Evolutionary conservation across 2,888 invertebrate species (phyloP).

Genomic region (Plebejus anna): DNA sequence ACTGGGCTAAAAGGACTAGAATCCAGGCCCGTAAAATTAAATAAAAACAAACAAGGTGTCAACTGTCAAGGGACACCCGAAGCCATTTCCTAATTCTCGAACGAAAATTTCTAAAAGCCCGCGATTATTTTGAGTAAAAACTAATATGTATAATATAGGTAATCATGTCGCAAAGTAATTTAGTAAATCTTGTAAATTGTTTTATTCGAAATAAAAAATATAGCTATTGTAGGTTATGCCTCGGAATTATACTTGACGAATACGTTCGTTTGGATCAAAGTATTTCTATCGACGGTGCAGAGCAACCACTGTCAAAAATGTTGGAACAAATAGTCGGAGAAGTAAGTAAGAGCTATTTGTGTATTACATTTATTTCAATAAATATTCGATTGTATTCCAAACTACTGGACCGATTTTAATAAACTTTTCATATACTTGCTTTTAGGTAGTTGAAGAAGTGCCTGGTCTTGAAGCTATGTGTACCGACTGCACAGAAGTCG

Average conservation of each 20-base stretch:
- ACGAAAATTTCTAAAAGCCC: constrained; percentile 60
- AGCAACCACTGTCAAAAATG: constrained; percentile 46
- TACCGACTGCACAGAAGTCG: constrained; percentile 52
- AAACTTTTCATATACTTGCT: constrained; percentile 34
- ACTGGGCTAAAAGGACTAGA: too few relatives aligned
- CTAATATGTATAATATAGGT: not conserved
- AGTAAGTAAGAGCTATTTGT: constrained; percentile 42
- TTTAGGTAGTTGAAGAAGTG: constrained; percentile 57
- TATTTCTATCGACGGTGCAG: constrained; percentile 45
- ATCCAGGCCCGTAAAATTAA: too few relatives aligned
- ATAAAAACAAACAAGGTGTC: too few relatives aligned
- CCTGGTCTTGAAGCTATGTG: constrained; percentile 63
- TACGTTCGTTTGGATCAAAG: constrained; percentile 59
- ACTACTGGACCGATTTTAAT: constrained; percentile 27
- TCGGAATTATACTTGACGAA: constrained; percentile 49
- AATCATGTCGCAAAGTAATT: constrained; percentile 46
- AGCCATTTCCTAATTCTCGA: constrained; percentile 49
- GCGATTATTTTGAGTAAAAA: constrained; percentile 44
- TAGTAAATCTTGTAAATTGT: constrained; percentile 55
- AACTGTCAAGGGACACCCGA: too few relatives aligned
- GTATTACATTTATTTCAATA: not conserved
- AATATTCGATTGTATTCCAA: not conserved
- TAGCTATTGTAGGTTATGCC: constrained; percentile 70
- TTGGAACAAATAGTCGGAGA: constrained; percentile 50
- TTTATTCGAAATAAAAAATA: constrained; percentile 55